Conservation (phyloP, 2,113 vertebrate species). For the Numenius arquata region DNA sequence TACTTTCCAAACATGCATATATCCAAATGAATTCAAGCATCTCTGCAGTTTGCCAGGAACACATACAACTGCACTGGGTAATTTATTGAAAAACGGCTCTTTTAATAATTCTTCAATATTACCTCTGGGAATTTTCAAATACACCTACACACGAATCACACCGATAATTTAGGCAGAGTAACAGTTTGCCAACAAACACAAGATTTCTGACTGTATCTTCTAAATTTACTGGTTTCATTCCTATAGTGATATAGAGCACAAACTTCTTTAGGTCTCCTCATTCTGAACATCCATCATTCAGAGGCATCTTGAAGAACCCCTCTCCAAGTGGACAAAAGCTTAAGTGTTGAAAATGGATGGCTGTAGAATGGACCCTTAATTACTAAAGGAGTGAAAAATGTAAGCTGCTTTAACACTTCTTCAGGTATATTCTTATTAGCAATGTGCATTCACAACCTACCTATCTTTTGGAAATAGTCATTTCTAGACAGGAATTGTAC, state of each 20-base stretch:
- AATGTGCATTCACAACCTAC: background rate
- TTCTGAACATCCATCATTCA: background rate
- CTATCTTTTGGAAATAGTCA: background rate
- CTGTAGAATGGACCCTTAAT: background rate
- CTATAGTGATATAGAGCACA: background rate
- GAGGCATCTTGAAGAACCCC: background rate
- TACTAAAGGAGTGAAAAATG: background rate
- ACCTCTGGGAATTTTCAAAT: constrained; percentile 7
- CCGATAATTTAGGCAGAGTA: background rate
- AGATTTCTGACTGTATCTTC: background rate
- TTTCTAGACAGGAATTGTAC: background rate
- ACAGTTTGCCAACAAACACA: constrained; percentile 12
- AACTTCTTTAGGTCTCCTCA: background rate
- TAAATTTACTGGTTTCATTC: constrained; percentile 22
- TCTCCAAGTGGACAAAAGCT: background rate
- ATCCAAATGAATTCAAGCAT: background rate
- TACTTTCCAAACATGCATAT: background rate
- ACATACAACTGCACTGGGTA: background rate
- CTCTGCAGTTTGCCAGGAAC: background rate
- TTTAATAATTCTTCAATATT: constrained; percentile 8
- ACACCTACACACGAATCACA: background rate
- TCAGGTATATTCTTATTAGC: background rate
- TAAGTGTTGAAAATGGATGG: background rate
- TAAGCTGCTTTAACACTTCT: background rate
- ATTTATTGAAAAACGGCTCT: background rate